These are phyloP conservation scores for Neostethus bicornis DNA, from an alignment of 2,797 vertebrate genomes.

Conservation along the genomic window DNA sequence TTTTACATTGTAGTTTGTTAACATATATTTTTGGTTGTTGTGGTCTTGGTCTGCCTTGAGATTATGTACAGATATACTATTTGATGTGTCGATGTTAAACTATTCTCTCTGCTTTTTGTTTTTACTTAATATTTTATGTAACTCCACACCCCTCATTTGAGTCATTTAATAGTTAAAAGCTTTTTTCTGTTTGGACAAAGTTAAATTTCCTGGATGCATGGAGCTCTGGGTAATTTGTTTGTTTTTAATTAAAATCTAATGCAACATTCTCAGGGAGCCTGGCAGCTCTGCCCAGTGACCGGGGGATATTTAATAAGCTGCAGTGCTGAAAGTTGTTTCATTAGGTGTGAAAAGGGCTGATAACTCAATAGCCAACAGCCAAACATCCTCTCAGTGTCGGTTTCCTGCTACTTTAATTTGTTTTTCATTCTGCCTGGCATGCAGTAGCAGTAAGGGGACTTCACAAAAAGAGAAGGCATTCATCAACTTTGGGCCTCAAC, in stretches of 20 bases:
- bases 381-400: conserved; percentile 79
- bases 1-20: too few species aligned
- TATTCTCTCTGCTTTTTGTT: conserved; percentile 30
- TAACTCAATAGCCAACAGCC: conserved; percentile 85
- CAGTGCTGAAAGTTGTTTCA: conserved; percentile 83
- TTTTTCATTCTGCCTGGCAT: conserved; percentile 81
- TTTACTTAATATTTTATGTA: conserved; percentile 33
- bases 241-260: conserved; percentile 83
- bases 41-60: too few species aligned
- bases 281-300: conserved; percentile 76
- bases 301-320: conserved; percentile 82
- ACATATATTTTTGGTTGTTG: too few species aligned
- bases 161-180: conserved; percentile 60
- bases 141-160: conserved; percentile 45
- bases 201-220: conserved; percentile 70
- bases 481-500: conserved; percentile 77
- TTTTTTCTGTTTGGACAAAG: conserved; percentile 60
- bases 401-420: conserved; percentile 82
- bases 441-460: conserved; percentile 73
- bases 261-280: conserved; percentile 70
- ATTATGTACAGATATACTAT: conserved; percentile 2
- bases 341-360: conserved; percentile 84
- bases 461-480: conserved; percentile 77
- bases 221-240: conserved; percentile 77
- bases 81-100: conserved; percentile 36